A percentile compares a stretch with the other conserved stretches of the same genome.
These are phyloP conservation scores for Neosilurus mollespiculum DNA, from an alignment of 2,797 vertebrate species.

Conservation along the genomic window DNA sequence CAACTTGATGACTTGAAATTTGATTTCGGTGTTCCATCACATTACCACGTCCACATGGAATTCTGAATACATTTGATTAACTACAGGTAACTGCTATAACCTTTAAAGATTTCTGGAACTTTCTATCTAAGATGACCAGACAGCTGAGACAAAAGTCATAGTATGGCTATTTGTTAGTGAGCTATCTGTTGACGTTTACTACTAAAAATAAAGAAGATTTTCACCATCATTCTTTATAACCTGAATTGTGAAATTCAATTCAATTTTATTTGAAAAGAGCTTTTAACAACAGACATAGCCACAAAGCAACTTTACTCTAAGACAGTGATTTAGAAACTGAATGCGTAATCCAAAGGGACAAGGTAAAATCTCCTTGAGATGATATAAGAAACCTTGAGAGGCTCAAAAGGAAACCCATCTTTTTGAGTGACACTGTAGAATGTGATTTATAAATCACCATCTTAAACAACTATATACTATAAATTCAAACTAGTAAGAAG, in stretches of 20 bases:
- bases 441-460: neutral
- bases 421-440: neutral
- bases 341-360: neutral
- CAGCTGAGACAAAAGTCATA: conserved; percentile 37
- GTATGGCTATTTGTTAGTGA: conserved; percentile 7
- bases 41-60: conserved; percentile 42
- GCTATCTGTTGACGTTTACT: neutral
- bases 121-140: conserved; percentile 27
- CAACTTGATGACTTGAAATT: neutral
- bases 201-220: neutral
- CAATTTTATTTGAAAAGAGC: neutral
- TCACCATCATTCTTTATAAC: neutral
- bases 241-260: too few species aligned
- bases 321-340: neutral
- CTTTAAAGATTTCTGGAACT: conserved; percentile 37
- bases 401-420: neutral
- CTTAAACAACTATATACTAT: neutral
- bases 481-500: neutral
- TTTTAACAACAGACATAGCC: neutral
- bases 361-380: neutral
- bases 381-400: neutral
- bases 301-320: neutral
- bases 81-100: conserved; percentile 11
- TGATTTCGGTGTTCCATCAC: conserved; percentile 22
- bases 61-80: conserved; percentile 31